A percentile compares a stretch with the other conserved stretches of the same genome.
phyloP scores from a whole-genome alignment of 2,113 vertebrate genomes.

The Notiomystis cincta region DNA sequence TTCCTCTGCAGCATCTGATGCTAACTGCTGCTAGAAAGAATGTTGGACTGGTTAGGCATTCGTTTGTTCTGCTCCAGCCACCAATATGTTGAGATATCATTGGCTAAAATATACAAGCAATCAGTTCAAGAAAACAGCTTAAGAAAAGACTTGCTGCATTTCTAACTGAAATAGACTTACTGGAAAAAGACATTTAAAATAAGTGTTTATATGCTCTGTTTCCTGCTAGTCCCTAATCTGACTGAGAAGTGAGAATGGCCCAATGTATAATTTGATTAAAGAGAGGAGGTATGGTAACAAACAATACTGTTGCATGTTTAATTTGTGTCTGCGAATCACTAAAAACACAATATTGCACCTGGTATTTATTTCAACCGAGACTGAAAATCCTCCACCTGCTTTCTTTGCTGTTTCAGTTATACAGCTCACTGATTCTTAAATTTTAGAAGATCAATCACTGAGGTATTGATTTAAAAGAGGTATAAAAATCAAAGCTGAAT shows the following conservation, averaged over 20 bases:
- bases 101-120: background rate
- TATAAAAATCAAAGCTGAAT: constrained; percentile 66
- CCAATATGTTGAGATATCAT: background rate
- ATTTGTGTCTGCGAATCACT: constrained; percentile 2
- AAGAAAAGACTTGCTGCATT: background rate
- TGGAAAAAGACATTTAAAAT: background rate
- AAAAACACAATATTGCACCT: constrained; percentile 14
- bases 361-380: constrained; percentile 24
- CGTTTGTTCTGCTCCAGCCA: background rate
- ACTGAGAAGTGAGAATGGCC: background rate
- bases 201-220: background rate
- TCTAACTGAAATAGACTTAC: background rate
- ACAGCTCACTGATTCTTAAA: constrained; percentile 41
- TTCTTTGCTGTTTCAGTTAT: constrained; percentile 15
- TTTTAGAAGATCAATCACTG: constrained; percentile 56
- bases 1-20: background rate
- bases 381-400: constrained; percentile 14
- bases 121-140: background rate
- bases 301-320: background rate
- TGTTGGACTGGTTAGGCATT: background rate
- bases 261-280: constrained; percentile 5
- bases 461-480: constrained; percentile 62
- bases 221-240: background rate
- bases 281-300: background rate
- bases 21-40: background rate